Evolutionary conservation across 35 echinoderm and acorn worm genomes (phyloP).

Genomic region (Hemicentrotus pulcherrimus): DNA sequence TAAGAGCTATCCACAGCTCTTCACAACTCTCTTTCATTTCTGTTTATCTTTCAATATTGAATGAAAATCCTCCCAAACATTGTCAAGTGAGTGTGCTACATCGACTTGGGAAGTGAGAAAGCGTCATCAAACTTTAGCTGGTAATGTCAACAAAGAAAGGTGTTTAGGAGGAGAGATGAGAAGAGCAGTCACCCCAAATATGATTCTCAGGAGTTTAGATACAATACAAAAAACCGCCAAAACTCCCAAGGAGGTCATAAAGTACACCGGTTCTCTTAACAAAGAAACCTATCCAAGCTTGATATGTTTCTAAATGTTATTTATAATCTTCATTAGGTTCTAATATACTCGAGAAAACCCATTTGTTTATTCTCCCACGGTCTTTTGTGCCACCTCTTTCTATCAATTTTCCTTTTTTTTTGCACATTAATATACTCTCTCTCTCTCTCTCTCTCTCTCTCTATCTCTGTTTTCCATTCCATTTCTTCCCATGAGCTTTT

Average conservation of each 20-base stretch:
- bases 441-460: background rate
- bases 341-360: background rate
- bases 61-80: slow-evolving; percentile 17
- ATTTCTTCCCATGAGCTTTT: too few species aligned
- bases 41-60: slow-evolving; percentile 43
- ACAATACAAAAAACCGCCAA: background rate
- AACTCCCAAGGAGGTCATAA: background rate
- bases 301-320: slow-evolving; percentile 20
- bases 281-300: background rate
- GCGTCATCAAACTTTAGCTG: background rate
- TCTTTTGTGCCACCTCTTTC: background rate
- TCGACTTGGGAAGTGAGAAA: background rate
- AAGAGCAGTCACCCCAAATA: background rate
- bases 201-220: background rate
- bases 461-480: too few species aligned
- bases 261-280: background rate
- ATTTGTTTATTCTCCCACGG: background rate
- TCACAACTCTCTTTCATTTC: slow-evolving; percentile 13
- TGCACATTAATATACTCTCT: background rate
- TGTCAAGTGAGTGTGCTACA: background rate
- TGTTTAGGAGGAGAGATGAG: background rate
- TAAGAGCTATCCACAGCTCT: background rate
- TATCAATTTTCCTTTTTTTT: background rate
- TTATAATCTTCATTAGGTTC: background rate
- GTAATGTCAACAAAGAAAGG: slow-evolving; percentile 7